A percentile compares a stretch with the other conserved stretches of the same genome.
Conservation (phyloP, 2,888 invertebrate species). For the Ceratothoa steindachneri region DNA sequence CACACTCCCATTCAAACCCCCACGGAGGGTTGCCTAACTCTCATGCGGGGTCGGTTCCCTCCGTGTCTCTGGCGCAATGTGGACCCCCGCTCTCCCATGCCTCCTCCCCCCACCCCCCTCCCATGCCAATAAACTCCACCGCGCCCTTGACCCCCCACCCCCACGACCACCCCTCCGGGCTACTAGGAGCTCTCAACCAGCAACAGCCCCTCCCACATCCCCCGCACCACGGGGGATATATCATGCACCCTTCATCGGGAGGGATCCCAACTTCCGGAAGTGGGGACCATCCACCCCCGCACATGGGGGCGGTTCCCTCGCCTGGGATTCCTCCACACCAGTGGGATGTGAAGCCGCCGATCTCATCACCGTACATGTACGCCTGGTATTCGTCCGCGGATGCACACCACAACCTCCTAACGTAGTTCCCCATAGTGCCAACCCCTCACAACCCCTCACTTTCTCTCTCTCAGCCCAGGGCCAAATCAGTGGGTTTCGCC, state of each 20-base stretch:
- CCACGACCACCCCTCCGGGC: neutral
- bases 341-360: constrained; percentile 45
- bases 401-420: constrained; percentile 37
- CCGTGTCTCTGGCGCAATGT: constrained; percentile 6
- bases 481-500: no score
- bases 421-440: no score
- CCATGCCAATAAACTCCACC: constrained; percentile 24
- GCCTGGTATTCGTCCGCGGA: constrained; percentile 43
- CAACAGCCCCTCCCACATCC: constrained; percentile 18
- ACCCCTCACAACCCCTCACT: no score
- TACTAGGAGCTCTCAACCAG: neutral
- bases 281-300: constrained; percentile 24
- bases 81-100: constrained; percentile 13
- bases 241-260: constrained; percentile 30
- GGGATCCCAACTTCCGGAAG: constrained; percentile 26
- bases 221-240: constrained; percentile 16
- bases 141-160: constrained; percentile 14
- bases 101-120: constrained; percentile 25
- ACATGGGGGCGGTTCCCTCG: constrained; percentile 32
- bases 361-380: constrained; percentile 40
- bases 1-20: constrained; percentile 14
- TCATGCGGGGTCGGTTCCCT: neutral
- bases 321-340: constrained; percentile 28
- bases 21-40: neutral
- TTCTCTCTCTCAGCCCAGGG: no score